Evolutionary conservation across 1,140 invertebrate genomes (phyloP).

Genomic region (Lamellibrachia luymesi): DNA sequence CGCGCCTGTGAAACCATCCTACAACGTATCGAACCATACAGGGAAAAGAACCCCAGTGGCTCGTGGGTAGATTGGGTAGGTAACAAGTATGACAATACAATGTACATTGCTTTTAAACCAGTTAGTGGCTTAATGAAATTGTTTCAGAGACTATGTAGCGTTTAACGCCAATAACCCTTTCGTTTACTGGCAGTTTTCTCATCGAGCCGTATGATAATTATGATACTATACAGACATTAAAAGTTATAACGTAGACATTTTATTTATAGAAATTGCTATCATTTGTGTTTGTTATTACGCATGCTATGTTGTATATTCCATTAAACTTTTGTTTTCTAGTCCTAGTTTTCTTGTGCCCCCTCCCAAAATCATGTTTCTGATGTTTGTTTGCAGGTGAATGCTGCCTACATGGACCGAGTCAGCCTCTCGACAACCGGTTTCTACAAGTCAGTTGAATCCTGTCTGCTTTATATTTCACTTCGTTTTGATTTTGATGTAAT

Average conservation of each 20-base stretch:
- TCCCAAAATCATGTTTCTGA: not conserved
- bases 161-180: not conserved
- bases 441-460: too few species aligned
- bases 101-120: not conserved
- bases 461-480: too few species aligned
- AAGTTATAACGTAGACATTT: not conserved
- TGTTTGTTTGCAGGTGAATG: conserved; percentile 37
- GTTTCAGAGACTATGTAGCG: not conserved
- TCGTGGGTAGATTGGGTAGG: conserved; percentile 20
- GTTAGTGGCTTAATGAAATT: not conserved
- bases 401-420: conserved; percentile 78
- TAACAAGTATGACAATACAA: not conserved
- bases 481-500: too few species aligned
- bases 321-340: not conserved
- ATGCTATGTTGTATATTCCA: not conserved
- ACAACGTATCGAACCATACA: conserved; percentile 19
- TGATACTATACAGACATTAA: not conserved
- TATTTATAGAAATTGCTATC: not conserved
- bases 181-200: not conserved
- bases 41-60: conserved; percentile 18
- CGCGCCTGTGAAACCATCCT: conserved; percentile 20
- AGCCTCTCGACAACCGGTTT: conserved; percentile 65
- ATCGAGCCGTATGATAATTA: not conserved
- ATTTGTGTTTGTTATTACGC: not conserved
- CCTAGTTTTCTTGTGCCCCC: not conserved